Evolutionary conservation across 2,797 vertebrate species (phyloP), one percentile per base, ranked within the genome.

Genomic region (Urocyon cinereoargenteus): DNA sequence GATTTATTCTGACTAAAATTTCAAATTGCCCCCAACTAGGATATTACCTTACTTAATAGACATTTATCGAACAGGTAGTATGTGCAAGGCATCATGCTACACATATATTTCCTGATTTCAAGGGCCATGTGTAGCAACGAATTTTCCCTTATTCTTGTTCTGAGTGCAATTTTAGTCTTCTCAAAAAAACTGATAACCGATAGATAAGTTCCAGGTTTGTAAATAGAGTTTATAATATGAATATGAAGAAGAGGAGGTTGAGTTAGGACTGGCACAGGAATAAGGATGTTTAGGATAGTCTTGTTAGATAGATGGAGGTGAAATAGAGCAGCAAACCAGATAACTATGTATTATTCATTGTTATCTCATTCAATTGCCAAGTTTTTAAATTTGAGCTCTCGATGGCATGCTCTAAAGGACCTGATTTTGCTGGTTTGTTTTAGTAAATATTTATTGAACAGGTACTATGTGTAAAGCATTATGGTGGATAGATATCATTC

Each of bases 91-190:
- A 40, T 21, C 6, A 9, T 57, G 45, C 10, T 78, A 28, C 7
- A 15, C 18, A 3, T 78, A 3, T 81, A 22, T 83, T 90, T 97
- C 22, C 62, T 70, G 22, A 87, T 18, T 51, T 66, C 24, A 21
- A 45, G 22, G 36, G 85, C 26, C 24, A 14, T 53, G 45, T 34
- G 49, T 28, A n/a, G 6, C 36, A 31, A 13, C 45, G 36, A 83
- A 19, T n/a, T 95, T 53, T 73, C 59, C 28, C 72, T 90, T n/a
- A 51, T n/a, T 87, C 57, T 75, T 91, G 28, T 86, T 70, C 84
- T 82, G 75, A 88, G 78, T 77, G 24, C 2, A 36, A 4, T 84
- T 28, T 87, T n/a, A 21, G 28, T 68, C 22, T 31, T 95, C 81
- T 84, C 36, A 34, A 91, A 59, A 86, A 61, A 45, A 2, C n/a